phyloP scores from a whole-genome alignment of 2,888 invertebrate genomes.

The Selenia dentaria region DNA sequence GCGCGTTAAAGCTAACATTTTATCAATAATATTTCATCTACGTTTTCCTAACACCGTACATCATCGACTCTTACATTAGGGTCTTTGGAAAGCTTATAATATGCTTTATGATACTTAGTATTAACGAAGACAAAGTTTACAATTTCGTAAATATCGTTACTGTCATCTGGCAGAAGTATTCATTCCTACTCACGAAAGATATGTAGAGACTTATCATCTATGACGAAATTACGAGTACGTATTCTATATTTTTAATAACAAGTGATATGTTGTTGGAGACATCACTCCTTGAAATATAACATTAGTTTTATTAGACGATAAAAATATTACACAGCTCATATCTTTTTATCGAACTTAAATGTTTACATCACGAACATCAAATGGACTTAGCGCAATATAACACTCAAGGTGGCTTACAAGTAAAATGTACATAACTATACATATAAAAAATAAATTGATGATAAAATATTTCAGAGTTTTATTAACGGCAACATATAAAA shows the following conservation, averaged over 20 bases:
- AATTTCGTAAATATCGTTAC: conserved; percentile 38
- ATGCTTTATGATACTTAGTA: conserved; percentile 41
- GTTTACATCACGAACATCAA: conserved; percentile 52
- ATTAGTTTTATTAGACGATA: conserved; percentile 68
- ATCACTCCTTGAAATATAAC: conserved; percentile 75
- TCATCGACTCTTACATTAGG: conserved; percentile 37
- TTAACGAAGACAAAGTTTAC: conserved; percentile 51
- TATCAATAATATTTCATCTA: conserved; percentile 42
- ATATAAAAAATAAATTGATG: conserved; percentile 45
- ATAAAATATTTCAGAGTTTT: conserved; percentile 49
- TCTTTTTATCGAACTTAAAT: conserved; percentile 60
- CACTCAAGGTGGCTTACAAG: conserved; percentile 76
- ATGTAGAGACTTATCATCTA: conserved; percentile 72
- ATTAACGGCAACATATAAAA: conserved; percentile 54
- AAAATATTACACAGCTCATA: conserved; percentile 58
- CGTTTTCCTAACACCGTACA: conserved; percentile 45
- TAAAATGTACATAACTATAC: conserved; percentile 64
- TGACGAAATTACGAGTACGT: conserved; percentile 73
- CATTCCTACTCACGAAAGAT: conserved; percentile 63
- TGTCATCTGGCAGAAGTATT: conserved; percentile 49
- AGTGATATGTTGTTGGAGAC: conserved; percentile 82
- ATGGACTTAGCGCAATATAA: conserved; percentile 77
- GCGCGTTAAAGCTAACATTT: conserved; percentile 72
- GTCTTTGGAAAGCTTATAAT: conserved; percentile 38
- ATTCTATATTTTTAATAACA: conserved; percentile 81